Percentiles rank a stretch among this genome's conserved stretches.
Evolutionary conservation across 2,888 invertebrate genomes (phyloP).

Genomic region (Drosophila subquinaria): DNA sequence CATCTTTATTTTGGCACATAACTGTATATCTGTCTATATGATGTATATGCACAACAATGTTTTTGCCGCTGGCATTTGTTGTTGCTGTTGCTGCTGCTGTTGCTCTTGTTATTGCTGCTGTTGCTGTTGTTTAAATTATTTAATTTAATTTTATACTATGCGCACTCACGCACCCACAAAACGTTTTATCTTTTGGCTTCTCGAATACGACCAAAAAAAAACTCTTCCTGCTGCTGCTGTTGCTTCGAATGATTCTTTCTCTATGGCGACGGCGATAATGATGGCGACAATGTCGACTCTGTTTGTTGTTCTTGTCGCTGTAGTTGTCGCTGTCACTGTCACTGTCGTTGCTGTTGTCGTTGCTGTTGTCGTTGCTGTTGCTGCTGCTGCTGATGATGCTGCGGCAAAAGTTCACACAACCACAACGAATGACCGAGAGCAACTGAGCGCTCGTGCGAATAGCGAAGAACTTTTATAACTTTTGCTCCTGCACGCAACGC

Average conservation of each 20-base stretch:
- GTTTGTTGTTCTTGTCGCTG: conserved; percentile 32
- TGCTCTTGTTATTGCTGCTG: conserved; percentile 20
- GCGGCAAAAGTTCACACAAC: conserved; percentile 67
- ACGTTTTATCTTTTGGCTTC: conserved; percentile 57
- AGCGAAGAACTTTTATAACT: conserved; percentile 84
- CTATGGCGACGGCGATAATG: conserved; percentile 52
- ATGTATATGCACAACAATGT: conserved; percentile 49
- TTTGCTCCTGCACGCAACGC: conserved; percentile 65
- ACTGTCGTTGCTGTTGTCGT: conserved; percentile 20
- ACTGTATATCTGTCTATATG: conserved; percentile 38
- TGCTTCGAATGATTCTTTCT: conserved; percentile 31
- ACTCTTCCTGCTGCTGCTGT: conserved; percentile 54
- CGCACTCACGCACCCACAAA: conserved; percentile 75
- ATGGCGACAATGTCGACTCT: conserved; percentile 60
- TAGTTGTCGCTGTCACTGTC: conserved; percentile 31
- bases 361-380: conserved; percentile 43
- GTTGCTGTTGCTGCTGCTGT: conserved; percentile 25
- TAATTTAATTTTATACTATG: conserved; percentile 79
- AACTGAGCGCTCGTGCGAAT: conserved; percentile 84
- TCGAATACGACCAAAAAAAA: conserved; percentile 46
- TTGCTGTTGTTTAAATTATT: conserved; percentile 60
- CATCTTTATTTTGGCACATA: conserved; percentile 67
- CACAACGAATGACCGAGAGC: conserved; percentile 85
- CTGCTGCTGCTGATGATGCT: conserved; percentile 54
- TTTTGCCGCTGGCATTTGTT: conserved; percentile 54